phyloP scores from a whole-genome alignment of 2,797 vertebrate genomes.

The Benthosema pterotum region DNA sequence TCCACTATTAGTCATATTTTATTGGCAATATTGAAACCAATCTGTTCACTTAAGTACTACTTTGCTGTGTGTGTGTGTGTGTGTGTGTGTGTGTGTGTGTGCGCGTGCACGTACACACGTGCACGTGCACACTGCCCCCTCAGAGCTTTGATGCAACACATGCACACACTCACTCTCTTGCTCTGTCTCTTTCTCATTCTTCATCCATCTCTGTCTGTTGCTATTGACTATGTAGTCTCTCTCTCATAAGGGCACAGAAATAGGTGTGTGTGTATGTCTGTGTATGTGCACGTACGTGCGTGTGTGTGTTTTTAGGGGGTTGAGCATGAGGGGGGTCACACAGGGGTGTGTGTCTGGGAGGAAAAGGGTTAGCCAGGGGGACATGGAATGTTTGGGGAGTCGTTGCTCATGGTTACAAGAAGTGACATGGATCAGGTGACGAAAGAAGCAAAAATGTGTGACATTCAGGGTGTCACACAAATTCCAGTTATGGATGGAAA shows the following conservation, averaged over 20 bases:
- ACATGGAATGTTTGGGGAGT: not conserved
- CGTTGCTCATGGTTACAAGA: no score
- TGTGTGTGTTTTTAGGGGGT: no score
- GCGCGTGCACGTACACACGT: no score
- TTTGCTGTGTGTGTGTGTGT: no score
- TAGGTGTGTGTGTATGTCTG: constrained; percentile 4
- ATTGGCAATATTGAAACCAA: not conserved
- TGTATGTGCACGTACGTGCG: no score
- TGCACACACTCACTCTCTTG: constrained; percentile 26
- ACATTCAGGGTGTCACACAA: not conserved
- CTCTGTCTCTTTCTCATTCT: no score
- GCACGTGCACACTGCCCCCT: not conserved
- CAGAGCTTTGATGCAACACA: no score
- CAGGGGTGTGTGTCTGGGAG: not conserved
- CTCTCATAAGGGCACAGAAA: constrained; percentile 54
- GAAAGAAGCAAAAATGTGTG: not conserved
- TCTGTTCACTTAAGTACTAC: not conserved
- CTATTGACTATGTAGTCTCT: constrained; percentile 64
- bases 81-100: no score
- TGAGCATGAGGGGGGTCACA: constrained; percentile 1
- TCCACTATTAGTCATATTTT: no score
- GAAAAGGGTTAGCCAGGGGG: constrained; percentile 14
- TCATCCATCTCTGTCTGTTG: constrained; percentile 4
- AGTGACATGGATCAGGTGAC: not conserved
- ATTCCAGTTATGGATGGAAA: no score